Conservation (phyloP, 2,888 invertebrate species). For the Stegophylla sp. region DNA sequence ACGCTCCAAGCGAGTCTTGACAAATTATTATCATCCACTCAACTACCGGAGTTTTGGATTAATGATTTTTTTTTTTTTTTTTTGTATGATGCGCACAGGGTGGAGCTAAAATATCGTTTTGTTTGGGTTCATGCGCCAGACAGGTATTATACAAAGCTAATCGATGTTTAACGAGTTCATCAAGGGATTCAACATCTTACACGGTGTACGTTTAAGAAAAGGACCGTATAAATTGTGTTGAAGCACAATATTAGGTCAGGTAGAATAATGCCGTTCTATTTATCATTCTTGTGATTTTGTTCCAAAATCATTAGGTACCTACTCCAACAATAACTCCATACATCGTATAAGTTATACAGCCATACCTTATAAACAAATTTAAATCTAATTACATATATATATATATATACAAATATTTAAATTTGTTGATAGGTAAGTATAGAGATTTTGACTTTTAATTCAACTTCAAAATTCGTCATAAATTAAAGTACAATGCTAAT, state of each 20-base stretch:
- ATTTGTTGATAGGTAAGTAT: too few relatives aligned
- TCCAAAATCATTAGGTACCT: neutral
- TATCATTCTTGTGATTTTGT: constrained; percentile 6
- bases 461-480: too few relatives aligned
- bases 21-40: constrained; percentile 57
- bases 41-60: constrained; percentile 58
- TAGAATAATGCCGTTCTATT: constrained; percentile 13
- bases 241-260: constrained; percentile 38
- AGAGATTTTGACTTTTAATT: too few relatives aligned
- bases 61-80: constrained; percentile 51
- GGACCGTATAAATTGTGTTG: constrained; percentile 44
- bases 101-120: constrained; percentile 43
- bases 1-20: constrained; percentile 38
- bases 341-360: neutral
- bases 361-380: too few relatives aligned
- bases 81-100: neutral
- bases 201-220: constrained; percentile 19
- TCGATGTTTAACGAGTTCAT: constrained; percentile 59
- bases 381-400: too few relatives aligned
- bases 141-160: constrained; percentile 44
- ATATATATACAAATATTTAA: too few relatives aligned
- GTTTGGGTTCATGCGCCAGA: constrained; percentile 51
- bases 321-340: neutral
- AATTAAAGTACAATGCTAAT: too few relatives aligned
- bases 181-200: constrained; percentile 44